Percentiles rank a stretch among this genome's conserved stretches.
Conservation (phyloP, 2,888 invertebrate genomes). For the Ypsolopha sequella region DNA sequence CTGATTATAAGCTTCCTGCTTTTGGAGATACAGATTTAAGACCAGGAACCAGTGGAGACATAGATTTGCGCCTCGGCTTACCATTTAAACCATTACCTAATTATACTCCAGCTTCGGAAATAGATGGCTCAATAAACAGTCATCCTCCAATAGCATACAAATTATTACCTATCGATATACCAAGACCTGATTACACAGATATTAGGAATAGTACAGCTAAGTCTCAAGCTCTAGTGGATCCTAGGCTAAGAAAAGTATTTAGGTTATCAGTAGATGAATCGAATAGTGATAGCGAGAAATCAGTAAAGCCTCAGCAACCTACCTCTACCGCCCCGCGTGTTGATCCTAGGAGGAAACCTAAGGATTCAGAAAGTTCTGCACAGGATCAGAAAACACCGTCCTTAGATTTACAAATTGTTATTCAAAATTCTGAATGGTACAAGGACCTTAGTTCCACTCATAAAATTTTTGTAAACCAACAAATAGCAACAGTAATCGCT, state of each 20-base stretch:
- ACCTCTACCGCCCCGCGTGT: constrained; percentile 47
- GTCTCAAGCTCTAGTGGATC: constrained; percentile 80
- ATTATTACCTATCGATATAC: constrained; percentile 72
- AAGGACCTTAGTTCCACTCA: constrained; percentile 78
- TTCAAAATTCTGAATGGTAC: constrained; percentile 79
- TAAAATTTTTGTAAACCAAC: constrained; percentile 78
- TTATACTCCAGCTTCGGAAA: constrained; percentile 88
- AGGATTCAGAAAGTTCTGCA: constrained; percentile 33
- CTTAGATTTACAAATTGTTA: constrained; percentile 71
- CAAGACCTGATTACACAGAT: constrained; percentile 81
- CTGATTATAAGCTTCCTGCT: constrained; percentile 64
- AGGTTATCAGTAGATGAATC: constrained; percentile 74
- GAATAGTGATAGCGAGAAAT: constrained; percentile 71
- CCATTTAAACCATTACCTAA: constrained; percentile 87
- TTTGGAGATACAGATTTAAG: constrained; percentile 78
- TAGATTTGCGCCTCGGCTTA: constrained; percentile 80
- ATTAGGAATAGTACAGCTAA: constrained; percentile 78
- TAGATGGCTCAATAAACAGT: constrained; percentile 84
- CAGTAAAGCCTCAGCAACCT: constrained; percentile 29
- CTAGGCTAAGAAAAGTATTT: constrained; percentile 81
- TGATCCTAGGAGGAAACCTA: constrained; percentile 61
- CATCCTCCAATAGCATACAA: constrained; percentile 82
- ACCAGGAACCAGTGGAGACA: constrained; percentile 71
- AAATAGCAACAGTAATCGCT: constrained; percentile 73
- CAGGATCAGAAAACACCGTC: constrained; percentile 43